These are phyloP conservation scores for Porites rus DNA, from an alignment of 92 coral and sea anemone genomes.

Conservation along the genomic window DNA sequence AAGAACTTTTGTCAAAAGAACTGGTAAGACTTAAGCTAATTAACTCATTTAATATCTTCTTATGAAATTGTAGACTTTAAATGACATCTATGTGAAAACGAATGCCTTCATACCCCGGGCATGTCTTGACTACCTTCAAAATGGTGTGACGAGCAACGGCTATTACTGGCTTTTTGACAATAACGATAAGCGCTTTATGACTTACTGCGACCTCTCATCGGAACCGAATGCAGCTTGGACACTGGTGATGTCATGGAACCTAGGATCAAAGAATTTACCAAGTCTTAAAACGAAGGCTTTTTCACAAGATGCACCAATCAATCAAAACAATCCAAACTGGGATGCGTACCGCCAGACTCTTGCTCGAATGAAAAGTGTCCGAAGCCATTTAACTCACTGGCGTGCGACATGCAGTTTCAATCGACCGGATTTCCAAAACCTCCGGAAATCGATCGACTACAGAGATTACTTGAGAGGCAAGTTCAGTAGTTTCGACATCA, in stretches of 20 bases:
- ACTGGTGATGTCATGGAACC: constrained; percentile 18
- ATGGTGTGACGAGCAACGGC: constrained; percentile 6
- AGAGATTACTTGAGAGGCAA: constrained; percentile 54
- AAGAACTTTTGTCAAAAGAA: not conserved
- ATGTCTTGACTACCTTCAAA: constrained; percentile 37
- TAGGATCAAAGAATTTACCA: not conserved
- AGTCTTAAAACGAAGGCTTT: not conserved
- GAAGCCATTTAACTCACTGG: constrained; percentile 47
- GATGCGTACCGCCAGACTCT: constrained; percentile 32
- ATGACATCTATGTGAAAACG: not conserved
- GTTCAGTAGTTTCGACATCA: constrained; percentile 49
- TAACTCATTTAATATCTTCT: not conserved
- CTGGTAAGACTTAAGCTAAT: not conserved
- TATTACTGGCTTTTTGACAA: constrained; percentile 23
- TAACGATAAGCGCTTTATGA: not conserved
- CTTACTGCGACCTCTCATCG: constrained; percentile 32
- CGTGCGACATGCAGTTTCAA: constrained; percentile 52
- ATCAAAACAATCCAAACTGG: constrained; percentile 48
- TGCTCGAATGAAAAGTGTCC: constrained; percentile 36
- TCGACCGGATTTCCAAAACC: not conserved
- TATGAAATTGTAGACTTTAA: not conserved
- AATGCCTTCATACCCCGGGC: not conserved
- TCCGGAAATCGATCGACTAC: constrained; percentile 10
- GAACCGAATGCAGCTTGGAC: constrained; percentile 61
- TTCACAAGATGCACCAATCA: constrained; percentile 28